Evolutionary conservation across 2,888 invertebrate species (phyloP), one percentile per base, ranked within the genome.

Genomic region (Meloe dianella): DNA sequence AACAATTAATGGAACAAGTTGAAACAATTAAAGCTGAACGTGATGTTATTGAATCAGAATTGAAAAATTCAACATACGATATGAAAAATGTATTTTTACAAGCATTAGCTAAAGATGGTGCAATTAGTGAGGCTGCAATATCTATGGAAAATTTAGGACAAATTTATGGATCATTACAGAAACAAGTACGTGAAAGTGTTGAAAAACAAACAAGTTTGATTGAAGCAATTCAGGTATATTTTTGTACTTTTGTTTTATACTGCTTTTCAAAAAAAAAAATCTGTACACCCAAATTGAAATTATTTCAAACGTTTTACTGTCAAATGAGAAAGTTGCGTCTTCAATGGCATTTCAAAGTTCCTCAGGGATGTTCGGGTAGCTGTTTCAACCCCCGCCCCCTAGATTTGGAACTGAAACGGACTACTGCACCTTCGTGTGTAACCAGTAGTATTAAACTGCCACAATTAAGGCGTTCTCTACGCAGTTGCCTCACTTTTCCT

Each of bases 21-120:
- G 95, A 95, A 79, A 88, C 89, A 41, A 86, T 96, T 58, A 96
- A 95, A 85, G 92, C 92, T 4, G 96, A 96, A 85, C 89, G 98
- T 57, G 97, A 97, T 83, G 90, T 89, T 6, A 89, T 97, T 73
- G 97, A 98, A 86, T 90, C 90, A 2, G 94, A 96, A 83, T 85
- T 97, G 41, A 94, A 94, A 79, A 90, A 90, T 56, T 87, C 91
- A 5, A 90, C 91, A 10, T 89, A 90, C 61, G 94, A 94, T 80
- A 94, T 97, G 90, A 92, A 94, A 80, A 87, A 89, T 27, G 88
- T 89, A 76, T 96, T 97, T 83, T 84, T 95, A 75, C 84, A 85
- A 24, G 92, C 95, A 0, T 82, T 96, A 67, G 88, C 90, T 6
- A 88, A 90, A 75, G 92, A 93, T 78, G 93, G 94, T 3, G 89